Conservation (phyloP, 1,140 invertebrate species). For the Trypoxylus dichotomus region DNA sequence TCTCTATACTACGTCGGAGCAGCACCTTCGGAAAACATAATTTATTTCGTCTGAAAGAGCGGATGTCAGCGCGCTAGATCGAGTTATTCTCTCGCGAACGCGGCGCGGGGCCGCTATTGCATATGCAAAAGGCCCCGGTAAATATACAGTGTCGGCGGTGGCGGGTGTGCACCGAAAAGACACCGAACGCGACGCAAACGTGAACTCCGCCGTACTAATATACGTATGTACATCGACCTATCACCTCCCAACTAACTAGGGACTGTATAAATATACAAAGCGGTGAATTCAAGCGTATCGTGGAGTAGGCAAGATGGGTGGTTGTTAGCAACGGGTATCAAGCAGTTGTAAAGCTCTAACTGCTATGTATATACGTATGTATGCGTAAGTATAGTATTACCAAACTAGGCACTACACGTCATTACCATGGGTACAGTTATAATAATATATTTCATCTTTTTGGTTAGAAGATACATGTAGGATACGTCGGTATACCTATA, state of each 20-base stretch:
- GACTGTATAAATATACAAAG: slow-evolving; percentile 33
- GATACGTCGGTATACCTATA: too few relatives aligned
- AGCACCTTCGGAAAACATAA: slow-evolving; percentile 5
- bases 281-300: slow-evolving; percentile 15
- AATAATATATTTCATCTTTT: too few relatives aligned
- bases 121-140: slow-evolving; percentile 14
- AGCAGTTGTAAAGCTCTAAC: neutral
- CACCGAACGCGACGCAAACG: neutral
- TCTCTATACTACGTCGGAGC: neutral
- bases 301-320: neutral
- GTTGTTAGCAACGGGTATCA: neutral
- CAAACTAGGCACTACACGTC: too few relatives aligned
- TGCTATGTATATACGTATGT: neutral
- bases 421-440: too few relatives aligned
- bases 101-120: too few relatives aligned
- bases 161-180: neutral
- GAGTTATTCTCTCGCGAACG: slow-evolving; percentile 2
- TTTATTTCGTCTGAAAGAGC: slow-evolving; percentile 19
- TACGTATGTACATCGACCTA: neutral
- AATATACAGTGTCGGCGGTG: neutral
- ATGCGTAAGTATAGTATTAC: too few relatives aligned
- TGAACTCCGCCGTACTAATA: neutral
- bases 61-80: neutral
- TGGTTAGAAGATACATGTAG: too few relatives aligned
- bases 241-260: slow-evolving; percentile 33